Evolutionary conservation across 2,888 invertebrate species (phyloP), one percentile per base, ranked within the genome.

Genomic region (Chymomyza amoena): DNA sequence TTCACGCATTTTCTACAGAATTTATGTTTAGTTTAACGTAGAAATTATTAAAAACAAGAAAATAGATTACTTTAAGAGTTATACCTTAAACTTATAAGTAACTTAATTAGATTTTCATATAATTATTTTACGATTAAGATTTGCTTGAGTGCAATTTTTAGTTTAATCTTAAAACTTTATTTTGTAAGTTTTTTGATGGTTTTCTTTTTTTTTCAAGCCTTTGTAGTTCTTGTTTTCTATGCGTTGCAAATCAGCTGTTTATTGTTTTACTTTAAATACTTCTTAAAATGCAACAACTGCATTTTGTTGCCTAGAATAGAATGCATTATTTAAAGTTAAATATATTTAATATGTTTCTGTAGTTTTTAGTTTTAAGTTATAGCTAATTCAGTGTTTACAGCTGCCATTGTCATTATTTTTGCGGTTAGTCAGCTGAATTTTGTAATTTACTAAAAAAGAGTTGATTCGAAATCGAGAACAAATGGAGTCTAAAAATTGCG

Each of bases 201-300:
- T 66, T 73, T 62, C 69, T 64, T 64, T 70, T 66, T 73, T 62
- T 72, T 64, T 39, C 61, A 59, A 66, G 72, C 39, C 10, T 75
- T 61, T 52, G 25, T 18, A 18, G 51, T 64, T 69, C 20, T 68
- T 52, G 52, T 16, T 70, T 18, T 64, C 68, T 68, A 71, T 62
- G 57, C 68, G 60, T 68, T 79, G 28, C 50, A 13, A 32, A 7
- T 32, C 32, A 7, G 32, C 6, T 7, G 39, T 45, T 39, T 39
- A 13, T 39, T 45, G 39, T 13, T 45, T 45, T 45, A 45, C 39
- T 45, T 45, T 45, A 45, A 45, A 45, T 45, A 45, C 13, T 45
- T 45, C 18, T 68, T 62, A 67, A 81, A 82, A 83, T 79, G 77
- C 79, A 78, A 70, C 52, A 59, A 66, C 56, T 73, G 71, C 73